Evolutionary conservation across 1,140 invertebrate genomes (phyloP), one percentile per base, ranked within the genome.

Genomic region (Papilio aristodemus): DNA sequence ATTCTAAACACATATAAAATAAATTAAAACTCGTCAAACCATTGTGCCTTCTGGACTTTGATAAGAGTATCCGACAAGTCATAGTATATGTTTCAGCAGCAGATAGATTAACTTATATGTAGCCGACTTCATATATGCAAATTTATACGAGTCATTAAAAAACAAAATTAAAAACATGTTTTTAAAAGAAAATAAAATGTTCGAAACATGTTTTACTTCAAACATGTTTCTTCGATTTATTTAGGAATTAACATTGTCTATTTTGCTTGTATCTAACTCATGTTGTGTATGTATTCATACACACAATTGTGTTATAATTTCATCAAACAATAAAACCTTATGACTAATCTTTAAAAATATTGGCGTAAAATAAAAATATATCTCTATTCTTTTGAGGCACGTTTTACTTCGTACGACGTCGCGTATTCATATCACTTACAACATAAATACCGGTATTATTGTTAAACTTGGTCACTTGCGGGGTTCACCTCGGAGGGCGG

Each of bases 331-430:
- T 76, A 76, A 68, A 70, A 70, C 22, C 76, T 83, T 77, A 83
- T 75, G 43, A 54, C 73, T 83, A 84, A 71, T 54, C 68, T 74
- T 63, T 63, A 63, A 72, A 78, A 79, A 80, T 80, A 85, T 84
- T 84, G 79, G 79, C 79, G 83, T 84, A 80, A 84, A 76, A 79
- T 83, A 84, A 84, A 78, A 83, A 80, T 81, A 83, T 80, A 83
- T 80, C 73, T 77, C 74, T 82, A 77, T 79, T 81, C 71, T 77
- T 39, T 81, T 81, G 75, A 84, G 84, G 84, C 81, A 86, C 84
- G 74, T 78, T 80, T 68, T 58, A 58, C 73, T 80, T 78, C 71
- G 39, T 63, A 80, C 75, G 78, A 76, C 79, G 73, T 78, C 76
- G 14, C 19, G n/a, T 10, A 10, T 32, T 2, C 27, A 32, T 32